These are phyloP conservation scores for Ellobius talpinus DNA, from an alignment of 2,113 vertebrate genomes.

Conservation along the genomic window DNA sequence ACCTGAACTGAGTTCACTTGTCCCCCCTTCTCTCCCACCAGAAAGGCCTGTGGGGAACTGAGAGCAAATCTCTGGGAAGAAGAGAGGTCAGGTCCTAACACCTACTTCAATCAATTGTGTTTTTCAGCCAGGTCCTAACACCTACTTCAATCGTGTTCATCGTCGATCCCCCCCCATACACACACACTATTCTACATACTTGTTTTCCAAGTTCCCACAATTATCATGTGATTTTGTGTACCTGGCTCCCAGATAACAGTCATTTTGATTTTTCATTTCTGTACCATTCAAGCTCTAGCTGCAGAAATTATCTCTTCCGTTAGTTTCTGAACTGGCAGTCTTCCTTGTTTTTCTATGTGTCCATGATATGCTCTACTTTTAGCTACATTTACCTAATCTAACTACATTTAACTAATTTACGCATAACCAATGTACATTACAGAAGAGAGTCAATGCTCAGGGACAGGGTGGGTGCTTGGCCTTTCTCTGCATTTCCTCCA, in stretches of 20 bases:
- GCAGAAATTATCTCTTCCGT: background rate
- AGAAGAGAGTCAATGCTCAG: background rate
- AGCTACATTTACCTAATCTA: background rate
- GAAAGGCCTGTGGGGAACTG: background rate
- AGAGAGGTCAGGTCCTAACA: background rate
- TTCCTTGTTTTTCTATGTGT: slow-evolving; percentile 13
- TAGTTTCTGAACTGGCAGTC: background rate
- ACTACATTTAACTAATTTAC: too few relatives aligned
- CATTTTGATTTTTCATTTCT: background rate
- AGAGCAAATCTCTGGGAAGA: background rate
- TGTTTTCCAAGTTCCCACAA: background rate
- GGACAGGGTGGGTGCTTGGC: background rate
- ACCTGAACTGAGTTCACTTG: background rate
- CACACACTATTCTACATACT: background rate
- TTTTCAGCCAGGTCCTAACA: background rate
- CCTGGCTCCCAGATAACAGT: background rate
- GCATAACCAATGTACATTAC: background rate
- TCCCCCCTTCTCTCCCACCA: too few relatives aligned
- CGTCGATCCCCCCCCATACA: background rate
- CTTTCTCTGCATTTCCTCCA: background rate
- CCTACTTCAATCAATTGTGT: background rate
- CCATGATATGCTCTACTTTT: slow-evolving; percentile 16
- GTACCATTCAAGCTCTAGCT: background rate
- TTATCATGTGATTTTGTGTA: background rate
- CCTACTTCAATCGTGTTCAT: background rate